These are phyloP conservation scores for Myanophis thanlyinensis DNA, from an alignment of 2,113 vertebrate genomes.

Conservation along the genomic window DNA sequence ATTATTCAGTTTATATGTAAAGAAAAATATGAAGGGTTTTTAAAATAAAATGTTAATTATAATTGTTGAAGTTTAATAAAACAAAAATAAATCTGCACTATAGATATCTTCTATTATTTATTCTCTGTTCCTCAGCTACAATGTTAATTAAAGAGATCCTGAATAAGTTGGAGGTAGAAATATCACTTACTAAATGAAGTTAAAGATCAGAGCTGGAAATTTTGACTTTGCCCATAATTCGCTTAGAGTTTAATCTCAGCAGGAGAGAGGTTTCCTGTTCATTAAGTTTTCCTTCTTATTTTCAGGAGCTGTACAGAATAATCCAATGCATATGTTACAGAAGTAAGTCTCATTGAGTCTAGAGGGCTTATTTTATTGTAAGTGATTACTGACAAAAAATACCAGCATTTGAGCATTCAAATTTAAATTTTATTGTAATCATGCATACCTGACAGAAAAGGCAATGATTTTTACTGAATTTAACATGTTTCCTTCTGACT, in stretches of 20 bases:
- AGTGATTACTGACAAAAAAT: not conserved
- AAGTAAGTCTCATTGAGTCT: not conserved
- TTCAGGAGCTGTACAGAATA: not conserved
- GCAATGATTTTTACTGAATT: not conserved
- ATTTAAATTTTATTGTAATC: not conserved
- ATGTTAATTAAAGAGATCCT: not conserved
- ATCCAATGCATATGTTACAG: not conserved
- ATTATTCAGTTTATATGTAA: not conserved
- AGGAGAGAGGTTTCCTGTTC: not conserved
- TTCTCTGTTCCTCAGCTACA: not conserved
- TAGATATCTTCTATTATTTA: not conserved
- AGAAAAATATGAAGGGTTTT: not conserved
- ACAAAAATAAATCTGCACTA: not conserved
- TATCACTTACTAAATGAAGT: not conserved
- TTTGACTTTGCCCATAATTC: not conserved
- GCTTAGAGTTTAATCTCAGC: not conserved
- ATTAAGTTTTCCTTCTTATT: not conserved
- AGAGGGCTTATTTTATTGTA: not conserved
- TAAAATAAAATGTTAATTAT: not conserved
- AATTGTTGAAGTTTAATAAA: not conserved
- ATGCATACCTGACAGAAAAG: not conserved
- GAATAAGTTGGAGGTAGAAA: not conserved
- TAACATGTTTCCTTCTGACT: not conserved
- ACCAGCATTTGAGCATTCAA: not conserved
- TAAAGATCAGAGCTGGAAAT: not conserved